Percentiles rank a stretch among this genome's conserved stretches.
Evolutionary conservation across 2,113 vertebrate species (phyloP).

Genomic region (Tragelaphus strepsiceros): DNA sequence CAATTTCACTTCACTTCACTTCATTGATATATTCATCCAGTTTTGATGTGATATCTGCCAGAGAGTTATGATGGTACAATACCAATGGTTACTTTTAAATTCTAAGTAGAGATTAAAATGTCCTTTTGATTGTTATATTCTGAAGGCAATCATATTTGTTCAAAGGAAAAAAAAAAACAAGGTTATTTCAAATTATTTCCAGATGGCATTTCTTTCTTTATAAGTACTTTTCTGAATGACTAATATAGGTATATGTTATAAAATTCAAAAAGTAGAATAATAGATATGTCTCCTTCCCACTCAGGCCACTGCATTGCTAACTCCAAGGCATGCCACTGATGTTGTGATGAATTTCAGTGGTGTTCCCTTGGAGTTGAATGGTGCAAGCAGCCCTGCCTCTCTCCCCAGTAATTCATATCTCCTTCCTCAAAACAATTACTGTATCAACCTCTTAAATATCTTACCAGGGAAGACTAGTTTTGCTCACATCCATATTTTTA

Average conservation of each 20-base stretch:
- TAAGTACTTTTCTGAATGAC: not conserved
- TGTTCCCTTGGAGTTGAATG: fast-evolving
- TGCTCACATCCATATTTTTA: not conserved
- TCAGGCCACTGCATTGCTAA: too few relatives aligned
- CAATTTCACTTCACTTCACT: too few relatives aligned
- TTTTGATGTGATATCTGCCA: not conserved
- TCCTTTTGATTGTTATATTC: not conserved
- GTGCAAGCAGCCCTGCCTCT: not conserved
- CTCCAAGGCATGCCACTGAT: not conserved
- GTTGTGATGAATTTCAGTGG: not conserved
- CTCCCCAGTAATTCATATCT: not conserved
- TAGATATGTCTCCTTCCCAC: not conserved
- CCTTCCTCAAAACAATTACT: not conserved
- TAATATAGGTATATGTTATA: not conserved
- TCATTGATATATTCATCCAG: not conserved
- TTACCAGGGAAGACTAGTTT: not conserved
- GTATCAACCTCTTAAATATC: not conserved
- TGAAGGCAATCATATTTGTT: not conserved
- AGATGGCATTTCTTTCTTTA: not conserved
- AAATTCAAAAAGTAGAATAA: not conserved
- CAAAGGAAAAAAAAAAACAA: not conserved
- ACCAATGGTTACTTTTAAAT: not conserved
- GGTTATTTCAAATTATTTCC: not conserved
- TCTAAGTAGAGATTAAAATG: not conserved
- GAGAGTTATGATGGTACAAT: not conserved